These are phyloP conservation scores for Tinea trinotella DNA, from an alignment of 2,888 invertebrate species.

Conservation along the genomic window DNA sequence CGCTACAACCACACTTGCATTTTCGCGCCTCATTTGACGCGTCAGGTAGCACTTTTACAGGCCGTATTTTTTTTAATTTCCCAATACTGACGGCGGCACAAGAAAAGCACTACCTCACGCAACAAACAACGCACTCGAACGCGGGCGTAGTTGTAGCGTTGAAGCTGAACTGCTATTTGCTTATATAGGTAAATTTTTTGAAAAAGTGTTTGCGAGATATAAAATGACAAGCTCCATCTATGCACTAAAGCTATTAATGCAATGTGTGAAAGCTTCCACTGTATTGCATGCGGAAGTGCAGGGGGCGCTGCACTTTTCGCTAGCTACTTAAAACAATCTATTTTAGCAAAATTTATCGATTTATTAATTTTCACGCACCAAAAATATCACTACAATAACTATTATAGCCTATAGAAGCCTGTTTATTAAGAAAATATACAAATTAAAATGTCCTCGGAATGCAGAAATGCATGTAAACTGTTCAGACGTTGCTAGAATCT, in stretches of 20 bases:
- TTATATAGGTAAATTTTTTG: not conserved
- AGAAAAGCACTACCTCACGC: slow-evolving; percentile 5
- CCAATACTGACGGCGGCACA: not conserved
- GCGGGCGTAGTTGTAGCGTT: not conserved
- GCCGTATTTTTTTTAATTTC: not conserved
- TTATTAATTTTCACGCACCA: too few relatives aligned
- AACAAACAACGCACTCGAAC: not conserved
- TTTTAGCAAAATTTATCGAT: too few relatives aligned
- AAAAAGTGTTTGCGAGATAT: not conserved
- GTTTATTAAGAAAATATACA: too few relatives aligned
- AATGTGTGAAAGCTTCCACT: not conserved
- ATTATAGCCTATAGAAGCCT: too few relatives aligned
- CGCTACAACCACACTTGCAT: not conserved
- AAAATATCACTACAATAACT: too few relatives aligned
- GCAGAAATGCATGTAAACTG: not conserved
- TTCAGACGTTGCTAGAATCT: not conserved
- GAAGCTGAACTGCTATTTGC: not conserved
- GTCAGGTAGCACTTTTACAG: not conserved
- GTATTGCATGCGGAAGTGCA: not conserved
- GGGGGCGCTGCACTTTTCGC: not conserved
- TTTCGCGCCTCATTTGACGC: not conserved
- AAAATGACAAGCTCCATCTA: not conserved
- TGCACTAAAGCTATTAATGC: not conserved
- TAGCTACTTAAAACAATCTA: not conserved
- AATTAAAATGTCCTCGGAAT: too few relatives aligned